These are phyloP conservation scores for Struthio camelus DNA, from an alignment of 2,113 vertebrate species.

Conservation along the genomic window DNA sequence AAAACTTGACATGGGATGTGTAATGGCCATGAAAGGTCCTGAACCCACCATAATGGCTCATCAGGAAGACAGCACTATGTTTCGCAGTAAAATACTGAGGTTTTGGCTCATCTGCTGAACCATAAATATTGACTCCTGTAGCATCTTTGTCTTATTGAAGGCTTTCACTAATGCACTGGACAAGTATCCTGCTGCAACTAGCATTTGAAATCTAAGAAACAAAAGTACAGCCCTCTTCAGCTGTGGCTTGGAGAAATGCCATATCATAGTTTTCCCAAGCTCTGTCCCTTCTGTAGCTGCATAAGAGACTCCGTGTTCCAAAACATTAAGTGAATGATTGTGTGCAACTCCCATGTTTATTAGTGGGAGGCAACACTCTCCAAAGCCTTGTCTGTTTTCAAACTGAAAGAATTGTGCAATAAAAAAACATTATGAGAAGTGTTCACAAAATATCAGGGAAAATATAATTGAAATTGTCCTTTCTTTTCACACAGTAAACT, in stretches of 20 bases:
- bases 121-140: neutral
- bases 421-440: neutral
- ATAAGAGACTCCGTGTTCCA: conserved; percentile 10
- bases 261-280: conserved; percentile 27
- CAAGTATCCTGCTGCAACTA: conserved; percentile 1
- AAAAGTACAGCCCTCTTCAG: conserved; percentile 15
- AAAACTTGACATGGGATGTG: neutral
- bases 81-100: neutral
- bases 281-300: neutral
- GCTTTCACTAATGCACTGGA: conserved; percentile 1
- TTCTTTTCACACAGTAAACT: neutral
- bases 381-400: neutral
- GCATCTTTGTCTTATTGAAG: conserved; percentile 16
- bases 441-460: neutral
- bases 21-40: neutral
- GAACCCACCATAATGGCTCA: neutral
- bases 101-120: neutral
- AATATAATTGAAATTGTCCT: neutral
- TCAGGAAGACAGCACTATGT: neutral
- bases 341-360: neutral
- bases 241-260: conserved; percentile 3
- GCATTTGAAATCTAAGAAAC: conserved; percentile 30
- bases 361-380: neutral
- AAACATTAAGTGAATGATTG: conserved; percentile 10
- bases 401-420: neutral